Base-by-base conservation (phyloP, 2,797 vertebrate genomes). In the Antrozous pallidus region DNA sequence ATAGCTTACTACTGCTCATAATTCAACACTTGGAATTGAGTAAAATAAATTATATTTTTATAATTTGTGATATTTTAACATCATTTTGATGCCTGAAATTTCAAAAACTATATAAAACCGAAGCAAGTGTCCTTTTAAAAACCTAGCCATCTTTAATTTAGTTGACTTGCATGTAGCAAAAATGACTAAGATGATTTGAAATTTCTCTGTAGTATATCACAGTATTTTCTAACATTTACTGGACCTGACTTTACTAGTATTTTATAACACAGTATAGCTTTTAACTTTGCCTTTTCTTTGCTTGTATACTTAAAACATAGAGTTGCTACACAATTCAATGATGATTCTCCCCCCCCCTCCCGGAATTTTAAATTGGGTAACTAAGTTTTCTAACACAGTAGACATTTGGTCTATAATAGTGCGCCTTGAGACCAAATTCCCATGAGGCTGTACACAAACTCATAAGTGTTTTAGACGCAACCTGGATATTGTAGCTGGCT, bases 31-130 rank as follows among this genome's bases (percentile, higher is more conserved):
- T 87, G 31, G 17, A 94, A 91, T 70, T 96, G 79, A 94, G 42
- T 81, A 88, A 94, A 94, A 78, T 94, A 67, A 87, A 96, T 96
- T 94, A 74, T 24, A 38, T 78, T 88, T 96, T 94, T 90, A 88
- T 94, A 81, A 77, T 81, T 90, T 38, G 54, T 93, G 74, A 58
- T 90, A 80, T 96, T 96, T 96, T 84, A 58, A 96, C 94, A 90
- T 91, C 20, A 93, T 40, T 94, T 95, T 85, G 63, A 91, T 88
- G 63, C 9, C 63, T 67, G 51, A 61, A 70, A 93, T 90, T 96
- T 95, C 78, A 87, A 93, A 93, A 95, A 28, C 28, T 40, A 38
- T 81, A 70, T 70, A 90, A 94, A 95, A 91, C 61, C 69, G 85
- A 94, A 94, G 49, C 91, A 88, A 89, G 88, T 91, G 54, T 85